phyloP scores from a whole-genome alignment of 1,140 invertebrate genomes.

The honey bee (Apis mellifera) region DNA sequence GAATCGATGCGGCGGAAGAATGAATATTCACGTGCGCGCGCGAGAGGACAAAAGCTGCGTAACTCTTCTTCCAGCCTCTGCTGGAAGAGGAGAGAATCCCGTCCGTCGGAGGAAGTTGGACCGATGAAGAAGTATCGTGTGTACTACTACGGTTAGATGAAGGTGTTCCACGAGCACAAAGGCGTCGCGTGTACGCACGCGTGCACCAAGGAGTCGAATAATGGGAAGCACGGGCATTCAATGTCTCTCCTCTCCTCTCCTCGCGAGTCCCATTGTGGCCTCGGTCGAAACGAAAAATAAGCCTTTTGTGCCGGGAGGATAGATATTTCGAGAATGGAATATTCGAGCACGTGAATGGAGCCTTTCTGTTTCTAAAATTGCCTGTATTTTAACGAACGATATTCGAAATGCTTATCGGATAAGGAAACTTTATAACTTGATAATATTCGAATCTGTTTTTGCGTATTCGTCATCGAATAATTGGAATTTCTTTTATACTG shows the following conservation, averaged over 20 bases:
- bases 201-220: background rate
- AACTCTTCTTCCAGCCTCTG: background rate
- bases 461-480: no score
- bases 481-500: no score
- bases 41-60: constrained; percentile 27
- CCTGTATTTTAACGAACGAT: background rate
- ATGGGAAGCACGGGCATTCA: background rate
- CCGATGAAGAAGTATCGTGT: constrained; percentile 14
- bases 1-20: constrained; percentile 3
- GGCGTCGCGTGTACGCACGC: constrained; percentile 25
- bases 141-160: constrained; percentile 20
- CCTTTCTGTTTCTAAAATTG: background rate
- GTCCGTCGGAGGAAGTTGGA: constrained; percentile 16
- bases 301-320: background rate
- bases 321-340: background rate
- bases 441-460: background rate
- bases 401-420: no score
- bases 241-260: constrained; percentile 5
- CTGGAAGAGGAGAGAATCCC: background rate
- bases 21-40: constrained; percentile 27
- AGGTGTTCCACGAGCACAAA: constrained; percentile 16
- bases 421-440: background rate
- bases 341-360: background rate
- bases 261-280: constrained; percentile 23
- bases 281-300: constrained; percentile 12